Evolutionary conservation across 2,113 vertebrate species (phyloP).

Genomic region (Seriola rivoliana): DNA sequence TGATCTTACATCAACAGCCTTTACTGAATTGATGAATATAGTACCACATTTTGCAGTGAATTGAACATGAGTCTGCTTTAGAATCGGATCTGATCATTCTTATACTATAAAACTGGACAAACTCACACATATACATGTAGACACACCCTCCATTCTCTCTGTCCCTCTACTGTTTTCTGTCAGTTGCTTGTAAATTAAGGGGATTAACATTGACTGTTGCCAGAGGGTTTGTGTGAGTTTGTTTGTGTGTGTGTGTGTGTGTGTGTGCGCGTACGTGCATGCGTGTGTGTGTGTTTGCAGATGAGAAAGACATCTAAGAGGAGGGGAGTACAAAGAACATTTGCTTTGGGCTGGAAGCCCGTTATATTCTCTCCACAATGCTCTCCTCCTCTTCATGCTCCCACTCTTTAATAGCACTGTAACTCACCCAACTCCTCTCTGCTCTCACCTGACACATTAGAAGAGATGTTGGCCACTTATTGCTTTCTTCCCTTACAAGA

Average conservation of each 20-base stretch:
- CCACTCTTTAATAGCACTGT: neutral
- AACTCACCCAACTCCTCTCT: neutral
- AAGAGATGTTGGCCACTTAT: neutral
- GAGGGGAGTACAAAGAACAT: neutral
- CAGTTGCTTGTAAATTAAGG: conserved; percentile 38
- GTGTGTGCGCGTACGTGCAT: neutral
- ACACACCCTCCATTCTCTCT: neutral
- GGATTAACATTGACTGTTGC: conserved; percentile 29
- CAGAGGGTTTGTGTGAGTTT: conserved; percentile 2
- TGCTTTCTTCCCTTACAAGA: conserved; percentile 3
- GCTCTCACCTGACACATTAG: neutral
- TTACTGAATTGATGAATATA: neutral
- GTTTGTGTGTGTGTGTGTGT: conserved; percentile 12
- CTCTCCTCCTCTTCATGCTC: neutral
- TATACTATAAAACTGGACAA: neutral
- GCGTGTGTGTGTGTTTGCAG: conserved; percentile 13
- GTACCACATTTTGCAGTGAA: neutral
- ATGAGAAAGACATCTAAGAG: conserved; percentile 30
- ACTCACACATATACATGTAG: neutral
- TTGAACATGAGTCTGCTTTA: neutral
- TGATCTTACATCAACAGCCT: neutral
- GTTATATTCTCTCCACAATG: neutral
- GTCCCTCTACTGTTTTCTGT: neutral
- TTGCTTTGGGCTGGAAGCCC: conserved; percentile 25
- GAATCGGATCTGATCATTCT: neutral